These are phyloP conservation scores for Scotopteryx bipunctaria DNA, from an alignment of 2,888 invertebrate genomes.

Conservation along the genomic window DNA sequence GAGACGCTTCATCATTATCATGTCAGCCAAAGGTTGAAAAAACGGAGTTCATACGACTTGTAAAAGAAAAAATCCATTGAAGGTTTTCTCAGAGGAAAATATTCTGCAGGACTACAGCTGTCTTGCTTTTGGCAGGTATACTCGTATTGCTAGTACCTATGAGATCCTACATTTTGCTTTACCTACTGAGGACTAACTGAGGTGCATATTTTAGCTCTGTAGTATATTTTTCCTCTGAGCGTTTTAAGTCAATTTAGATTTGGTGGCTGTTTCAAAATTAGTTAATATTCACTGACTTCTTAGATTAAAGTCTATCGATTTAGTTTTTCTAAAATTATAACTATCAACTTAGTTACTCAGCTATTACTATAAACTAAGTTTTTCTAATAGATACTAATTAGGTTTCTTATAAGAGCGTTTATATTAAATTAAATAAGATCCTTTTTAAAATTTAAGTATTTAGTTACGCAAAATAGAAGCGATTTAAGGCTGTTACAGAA, in stretches of 20 bases:
- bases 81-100: background rate
- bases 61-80: background rate
- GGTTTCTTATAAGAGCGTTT: background rate
- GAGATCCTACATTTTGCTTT: background rate
- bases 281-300: background rate
- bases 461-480: constrained; percentile 1
- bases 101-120: background rate
- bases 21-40: constrained; percentile 7
- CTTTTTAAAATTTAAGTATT: constrained; percentile 1
- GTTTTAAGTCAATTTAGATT: constrained; percentile 19
- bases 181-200: background rate
- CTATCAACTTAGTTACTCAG: background rate
- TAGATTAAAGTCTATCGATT: constrained; percentile 1
- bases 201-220: background rate
- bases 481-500: background rate
- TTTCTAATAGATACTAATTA: constrained; percentile 4
- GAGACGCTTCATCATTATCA: constrained; percentile 31
- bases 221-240: constrained; percentile 3
- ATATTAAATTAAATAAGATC: constrained; percentile 2
- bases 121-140: too few relatives aligned
- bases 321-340: background rate
- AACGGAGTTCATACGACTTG: constrained; percentile 8
- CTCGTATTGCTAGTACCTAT: too few relatives aligned
- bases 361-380: constrained; percentile 1
- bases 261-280: constrained; percentile 4